These are phyloP conservation scores for Dusona sp. DNA, from an alignment of 2,888 invertebrate genomes.

Conservation along the genomic window DNA sequence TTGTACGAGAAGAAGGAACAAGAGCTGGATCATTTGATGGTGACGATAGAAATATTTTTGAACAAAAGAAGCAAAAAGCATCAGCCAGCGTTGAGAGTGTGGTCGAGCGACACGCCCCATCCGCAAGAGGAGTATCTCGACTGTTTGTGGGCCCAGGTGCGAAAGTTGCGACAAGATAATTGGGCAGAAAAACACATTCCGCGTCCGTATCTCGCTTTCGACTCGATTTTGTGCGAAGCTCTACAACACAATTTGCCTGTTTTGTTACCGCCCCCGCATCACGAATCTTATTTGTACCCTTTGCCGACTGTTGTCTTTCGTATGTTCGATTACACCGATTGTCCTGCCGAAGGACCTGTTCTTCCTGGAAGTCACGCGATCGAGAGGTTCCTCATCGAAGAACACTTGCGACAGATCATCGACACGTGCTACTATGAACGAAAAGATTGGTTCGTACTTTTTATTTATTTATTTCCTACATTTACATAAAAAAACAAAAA, in stretches of 20 bases:
- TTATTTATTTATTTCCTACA: not conserved
- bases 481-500: not conserved
- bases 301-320: slow-evolving; percentile 97
- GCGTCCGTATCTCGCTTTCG: slow-evolving; percentile 97
- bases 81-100: slow-evolving; percentile 96
- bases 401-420: slow-evolving; percentile 97
- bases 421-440: slow-evolving; percentile 94
- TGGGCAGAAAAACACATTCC: slow-evolving; percentile 99
- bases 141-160: slow-evolving; percentile 97
- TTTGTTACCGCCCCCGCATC: slow-evolving; percentile 96
- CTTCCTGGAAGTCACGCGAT: slow-evolving; percentile 98
- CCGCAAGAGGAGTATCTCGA: slow-evolving; percentile 98
- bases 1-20: slow-evolving; percentile 98
- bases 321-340: slow-evolving; percentile 99
- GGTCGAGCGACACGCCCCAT: slow-evolving; percentile 97
- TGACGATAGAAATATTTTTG: slow-evolving; percentile 96
- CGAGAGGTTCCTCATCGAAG: slow-evolving; percentile 98
- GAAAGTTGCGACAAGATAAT: slow-evolving; percentile 95
- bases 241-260: slow-evolving; percentile 97
- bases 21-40: slow-evolving; percentile 94
- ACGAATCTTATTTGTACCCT: slow-evolving; percentile 95
- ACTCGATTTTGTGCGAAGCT: slow-evolving; percentile 97
- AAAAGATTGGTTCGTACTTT: slow-evolving; percentile 92
- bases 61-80: slow-evolving; percentile 97
- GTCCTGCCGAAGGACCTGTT: slow-evolving; percentile 94